Percentiles rank a stretch among this genome's conserved stretches.
Conservation (phyloP, 2,113 vertebrate genomes). For the Trochalopteron elliotii region DNA sequence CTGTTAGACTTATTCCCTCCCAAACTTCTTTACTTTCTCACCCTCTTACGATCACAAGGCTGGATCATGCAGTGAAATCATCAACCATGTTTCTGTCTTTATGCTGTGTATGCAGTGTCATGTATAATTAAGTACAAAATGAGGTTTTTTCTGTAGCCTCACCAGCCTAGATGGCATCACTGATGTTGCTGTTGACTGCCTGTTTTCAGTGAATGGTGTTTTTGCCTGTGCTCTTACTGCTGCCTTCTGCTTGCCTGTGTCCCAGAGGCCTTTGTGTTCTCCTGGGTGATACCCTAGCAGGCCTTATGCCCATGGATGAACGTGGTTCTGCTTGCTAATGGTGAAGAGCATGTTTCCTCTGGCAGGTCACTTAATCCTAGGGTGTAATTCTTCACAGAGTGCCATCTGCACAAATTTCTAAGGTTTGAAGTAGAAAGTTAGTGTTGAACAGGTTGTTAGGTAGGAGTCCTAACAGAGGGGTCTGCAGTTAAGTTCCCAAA, state of each 20-base stretch:
- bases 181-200: neutral
- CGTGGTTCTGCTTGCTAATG: neutral
- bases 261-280: neutral
- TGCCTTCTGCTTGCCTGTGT: neutral
- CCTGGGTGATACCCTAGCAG: neutral
- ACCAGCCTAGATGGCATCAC: neutral
- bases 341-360: neutral
- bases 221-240: neutral
- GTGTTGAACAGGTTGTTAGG: neutral
- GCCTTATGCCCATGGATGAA: neutral
- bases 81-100: neutral
- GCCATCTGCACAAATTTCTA: neutral
- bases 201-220: neutral
- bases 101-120: neutral
- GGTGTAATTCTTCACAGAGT: neutral
- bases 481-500: neutral
- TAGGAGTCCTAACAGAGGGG: neutral
- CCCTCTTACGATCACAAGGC: neutral
- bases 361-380: neutral
- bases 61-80: neutral
- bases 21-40: neutral
- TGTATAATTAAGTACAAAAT: neutral
- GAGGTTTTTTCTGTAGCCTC: neutral
- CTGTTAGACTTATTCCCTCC: neutral
- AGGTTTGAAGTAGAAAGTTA: neutral